These are phyloP conservation scores for Piezodorus guildinii DNA, from an alignment of 1,140 invertebrate genomes.

Conservation along the genomic window DNA sequence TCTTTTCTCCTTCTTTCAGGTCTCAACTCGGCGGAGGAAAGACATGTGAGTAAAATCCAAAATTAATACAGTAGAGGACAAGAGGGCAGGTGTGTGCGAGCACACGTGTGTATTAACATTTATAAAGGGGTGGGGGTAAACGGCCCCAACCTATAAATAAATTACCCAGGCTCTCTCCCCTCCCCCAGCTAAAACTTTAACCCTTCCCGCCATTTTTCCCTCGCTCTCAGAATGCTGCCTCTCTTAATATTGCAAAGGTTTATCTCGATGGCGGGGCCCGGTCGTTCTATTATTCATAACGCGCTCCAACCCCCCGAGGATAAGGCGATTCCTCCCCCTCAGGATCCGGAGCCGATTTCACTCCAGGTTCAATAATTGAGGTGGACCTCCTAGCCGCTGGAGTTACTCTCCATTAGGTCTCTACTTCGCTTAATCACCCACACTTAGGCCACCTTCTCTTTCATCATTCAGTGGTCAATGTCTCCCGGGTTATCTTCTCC, in stretches of 20 bases:
- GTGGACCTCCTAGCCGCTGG: no score
- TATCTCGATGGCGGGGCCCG: background rate
- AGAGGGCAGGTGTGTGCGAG: background rate
- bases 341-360: background rate
- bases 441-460: no score
- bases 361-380: slow-evolving; percentile 6
- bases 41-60: slow-evolving; percentile 47
- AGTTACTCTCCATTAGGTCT: no score
- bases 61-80: background rate
- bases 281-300: slow-evolving; percentile 10
- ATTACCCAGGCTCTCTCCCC: slow-evolving; percentile 13
- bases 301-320: background rate
- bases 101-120: background rate
- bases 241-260: slow-evolving; percentile 12
- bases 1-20: slow-evolving; percentile 41
- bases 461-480: no score
- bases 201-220: slow-evolving; percentile 21
- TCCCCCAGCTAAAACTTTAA: slow-evolving; percentile 20
- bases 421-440: no score
- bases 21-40: slow-evolving; percentile 52
- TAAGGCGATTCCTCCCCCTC: background rate
- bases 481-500: no score
- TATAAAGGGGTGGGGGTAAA: background rate
- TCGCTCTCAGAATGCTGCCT: background rate
- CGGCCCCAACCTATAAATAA: slow-evolving; percentile 18